Evolutionary conservation across 1,140 invertebrate genomes (phyloP), one percentile per base, ranked within the genome.

Genomic region (Coelopa frigida): DNA sequence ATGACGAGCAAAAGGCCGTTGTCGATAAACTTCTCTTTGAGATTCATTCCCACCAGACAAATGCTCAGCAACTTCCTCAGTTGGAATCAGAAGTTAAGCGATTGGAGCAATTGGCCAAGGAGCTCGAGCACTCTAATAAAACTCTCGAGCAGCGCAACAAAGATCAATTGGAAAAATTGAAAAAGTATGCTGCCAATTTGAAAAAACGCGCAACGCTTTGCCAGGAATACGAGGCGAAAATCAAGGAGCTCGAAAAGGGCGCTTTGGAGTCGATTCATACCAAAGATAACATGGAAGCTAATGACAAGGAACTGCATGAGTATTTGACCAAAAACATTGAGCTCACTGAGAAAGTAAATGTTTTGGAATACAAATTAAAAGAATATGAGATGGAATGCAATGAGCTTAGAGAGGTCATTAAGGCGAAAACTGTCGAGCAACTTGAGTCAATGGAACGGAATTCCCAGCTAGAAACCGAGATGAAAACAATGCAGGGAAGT

Each of bases 141-240:
- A 50, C 68, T 48, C 15, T 71, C 38, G 56, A 74, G 64, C 48
- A 60, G 50, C 73, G 70, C 57, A 60, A 81, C 68, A 55, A 59
- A 58, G 60, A 73, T 44, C 38, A 57, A 33, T 57, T 81, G 20
- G 83, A 86, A 41, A 87, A 86, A 66, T 76, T 87, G 61, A 87
- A 86, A 54, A 85, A 85, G 51, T 79, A 83, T 52, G 84, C 83
- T 3, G 72, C 80, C 0, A 85, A 79, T 55, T 71, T 87, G 7
- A 87, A 87, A 58, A 85, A 85, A 52, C 85, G 85, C 59, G 70
- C 75, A 0, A 52, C 71, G 15, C 68, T 78, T 35, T 81, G 78
- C 41, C 72, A 76, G 36, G 82, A 85, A 44, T 62, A 85, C 15
- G 80, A 86, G 69, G 58, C 67, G n/a, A 72, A 73, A 51, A 60